These are phyloP conservation scores for Cantharis rufa DNA, from an alignment of 2,888 invertebrate genomes.

Conservation along the genomic window DNA sequence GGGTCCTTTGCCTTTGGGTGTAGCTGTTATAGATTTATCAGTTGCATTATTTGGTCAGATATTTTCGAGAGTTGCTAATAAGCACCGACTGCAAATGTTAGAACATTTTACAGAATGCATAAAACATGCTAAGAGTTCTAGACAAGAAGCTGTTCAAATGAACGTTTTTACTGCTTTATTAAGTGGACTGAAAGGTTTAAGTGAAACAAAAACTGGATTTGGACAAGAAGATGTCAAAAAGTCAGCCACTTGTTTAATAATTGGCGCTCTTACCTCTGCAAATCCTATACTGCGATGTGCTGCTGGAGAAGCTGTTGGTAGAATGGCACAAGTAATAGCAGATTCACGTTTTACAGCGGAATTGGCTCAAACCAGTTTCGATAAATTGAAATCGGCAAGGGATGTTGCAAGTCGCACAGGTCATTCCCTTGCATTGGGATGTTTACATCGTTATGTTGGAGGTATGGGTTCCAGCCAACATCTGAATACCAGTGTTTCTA, in stretches of 20 bases:
- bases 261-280: slow-evolving; percentile 74
- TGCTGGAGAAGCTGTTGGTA: slow-evolving; percentile 92
- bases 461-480: slow-evolving; percentile 96
- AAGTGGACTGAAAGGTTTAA: slow-evolving; percentile 84
- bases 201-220: slow-evolving; percentile 82
- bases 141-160: slow-evolving; percentile 94
- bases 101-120: slow-evolving; percentile 97
- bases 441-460: slow-evolving; percentile 92
- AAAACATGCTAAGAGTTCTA: slow-evolving; percentile 86
- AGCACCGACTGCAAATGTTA: slow-evolving; percentile 96
- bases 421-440: slow-evolving; percentile 92
- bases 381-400: slow-evolving; percentile 81
- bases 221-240: slow-evolving; percentile 91
- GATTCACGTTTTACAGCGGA: slow-evolving; percentile 88
- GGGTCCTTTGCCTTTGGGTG: slow-evolving; percentile 88
- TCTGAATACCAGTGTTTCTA: slow-evolving; percentile 91
- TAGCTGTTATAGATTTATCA: slow-evolving; percentile 94
- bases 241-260: slow-evolving; percentile 78
- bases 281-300: slow-evolving; percentile 87
- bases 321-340: slow-evolving; percentile 87
- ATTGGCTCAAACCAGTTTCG: slow-evolving; percentile 87
- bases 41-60: slow-evolving; percentile 91
- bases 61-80: slow-evolving; percentile 92
- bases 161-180: slow-evolving; percentile 94
- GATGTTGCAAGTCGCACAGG: slow-evolving; percentile 87